phyloP scores from a whole-genome alignment of 2,113 vertebrate species.

The Halichoerus grypus region DNA sequence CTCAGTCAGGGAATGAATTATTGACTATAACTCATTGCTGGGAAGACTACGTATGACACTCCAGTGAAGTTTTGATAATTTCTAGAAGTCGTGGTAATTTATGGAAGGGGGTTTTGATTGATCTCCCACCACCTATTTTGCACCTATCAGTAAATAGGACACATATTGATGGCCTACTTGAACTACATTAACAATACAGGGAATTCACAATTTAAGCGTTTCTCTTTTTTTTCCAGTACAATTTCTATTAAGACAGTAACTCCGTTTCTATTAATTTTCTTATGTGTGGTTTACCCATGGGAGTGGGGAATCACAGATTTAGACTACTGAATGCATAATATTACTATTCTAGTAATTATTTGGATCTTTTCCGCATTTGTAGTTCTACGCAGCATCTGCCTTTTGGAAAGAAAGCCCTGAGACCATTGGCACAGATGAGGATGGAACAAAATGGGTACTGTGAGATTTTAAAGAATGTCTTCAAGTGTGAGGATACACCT shows the following conservation, averaged over 20 bases:
- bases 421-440: background rate
- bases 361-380: conserved; percentile 39
- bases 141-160: conserved; percentile 80
- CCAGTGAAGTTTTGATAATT: conserved; percentile 83
- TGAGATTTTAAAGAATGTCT: conserved; percentile 43
- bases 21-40: conserved; percentile 84
- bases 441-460: background rate
- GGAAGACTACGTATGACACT: conserved; percentile 77
- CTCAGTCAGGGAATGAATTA: conserved; percentile 84
- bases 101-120: conserved; percentile 70
- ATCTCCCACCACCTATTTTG: conserved; percentile 80
- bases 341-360: conserved; percentile 58
- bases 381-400: background rate
- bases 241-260: conserved; percentile 55
- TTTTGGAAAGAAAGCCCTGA: conserved; percentile 52
- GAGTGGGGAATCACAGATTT: conserved; percentile 33
- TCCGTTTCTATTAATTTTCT: conserved; percentile 58
- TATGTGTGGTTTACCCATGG: background rate
- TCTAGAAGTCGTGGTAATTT: conserved; percentile 80
- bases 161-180: conserved; percentile 71
- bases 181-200: conserved; percentile 58
- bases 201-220: conserved; percentile 56
- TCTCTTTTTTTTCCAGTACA: background rate
- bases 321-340: background rate
- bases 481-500: conserved; percentile 44